Conservation (phyloP, 1,140 invertebrate genomes). For the Tetragnatha versicolor region DNA sequence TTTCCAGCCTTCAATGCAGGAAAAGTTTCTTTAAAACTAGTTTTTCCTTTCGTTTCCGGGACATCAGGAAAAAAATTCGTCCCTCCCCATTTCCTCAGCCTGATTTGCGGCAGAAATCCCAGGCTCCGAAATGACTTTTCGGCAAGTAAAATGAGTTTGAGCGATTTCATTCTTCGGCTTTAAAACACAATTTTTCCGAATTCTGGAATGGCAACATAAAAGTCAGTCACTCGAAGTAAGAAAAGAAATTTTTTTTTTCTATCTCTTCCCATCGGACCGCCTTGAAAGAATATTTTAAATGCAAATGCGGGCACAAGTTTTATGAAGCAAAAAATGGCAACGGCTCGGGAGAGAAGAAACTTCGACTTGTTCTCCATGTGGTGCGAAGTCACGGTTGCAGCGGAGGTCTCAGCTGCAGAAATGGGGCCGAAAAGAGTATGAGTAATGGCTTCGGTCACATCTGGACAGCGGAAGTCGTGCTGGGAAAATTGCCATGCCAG, state of each 20-base stretch:
- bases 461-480: neutral
- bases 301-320: constrained; percentile 23
- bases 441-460: constrained; percentile 2
- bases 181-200: constrained; percentile 36
- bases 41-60: neutral
- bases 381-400: constrained; percentile 12
- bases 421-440: neutral
- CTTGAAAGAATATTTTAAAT: constrained; percentile 32
- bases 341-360: neutral
- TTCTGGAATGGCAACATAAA: constrained; percentile 38
- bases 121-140: constrained; percentile 18
- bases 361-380: no score
- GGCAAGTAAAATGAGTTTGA: constrained; percentile 31
- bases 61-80: neutral
- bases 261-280: neutral
- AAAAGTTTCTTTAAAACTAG: no score
- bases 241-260: neutral
- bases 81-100: neutral
- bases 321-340: neutral
- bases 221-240: constrained; percentile 11
- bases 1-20: no score
- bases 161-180: constrained; percentile 30
- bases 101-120: neutral
- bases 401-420: constrained; percentile 19
- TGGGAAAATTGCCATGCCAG: neutral